Evolutionary conservation across 2,797 vertebrate genomes (phyloP), one percentile per base, ranked within the genome.

Genomic region (Oryzias dopingdopingensis): DNA sequence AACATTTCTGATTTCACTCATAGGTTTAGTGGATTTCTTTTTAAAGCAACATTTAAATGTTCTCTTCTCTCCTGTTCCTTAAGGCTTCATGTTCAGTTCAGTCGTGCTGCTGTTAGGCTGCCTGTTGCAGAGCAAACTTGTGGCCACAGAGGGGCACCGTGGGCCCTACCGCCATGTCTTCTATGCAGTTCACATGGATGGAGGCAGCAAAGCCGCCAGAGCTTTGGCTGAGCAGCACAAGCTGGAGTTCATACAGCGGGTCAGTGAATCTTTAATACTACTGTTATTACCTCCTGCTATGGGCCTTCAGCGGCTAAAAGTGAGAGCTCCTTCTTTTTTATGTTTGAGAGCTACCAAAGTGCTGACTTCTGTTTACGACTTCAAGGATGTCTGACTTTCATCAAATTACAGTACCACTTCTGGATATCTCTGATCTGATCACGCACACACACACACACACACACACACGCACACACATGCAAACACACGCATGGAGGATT

Each of bases 401-500:
- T 95, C 92, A 94, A 93, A 95, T 96, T 95, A 95, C 90, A 93
- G 89, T 91, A 86, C 88, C 89, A 37, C 92, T 93, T 93, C 90
- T 92, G 91, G 95, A 93, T 94, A 93, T 95, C 94, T 95, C 83
- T 93, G 93, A 94, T 95, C 91, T 93, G 91, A 94, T 96, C 90
- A 93, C 91, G 91, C 90, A 71, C 46, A 58, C 44, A 51, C 45
- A 59, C 29, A 47, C 45, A 48, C 90, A 93, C 91, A 91, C 90
- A 72, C 46, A 56, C 44, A 48, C 45, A 72, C 46, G 54, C 44
- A 48, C 45, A 93, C 91, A 91, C 90, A 72, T 43, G 56, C 44
- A 59, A 20, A 72, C 46, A 58, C 44, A 51, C 45, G 54, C 29
- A 6, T 6, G 6, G 26, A 29, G 6, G 24, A 29, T 29, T 29